These are phyloP conservation scores for Parambassis ranga DNA, from an alignment of 2,797 vertebrate genomes.

Conservation along the genomic window DNA sequence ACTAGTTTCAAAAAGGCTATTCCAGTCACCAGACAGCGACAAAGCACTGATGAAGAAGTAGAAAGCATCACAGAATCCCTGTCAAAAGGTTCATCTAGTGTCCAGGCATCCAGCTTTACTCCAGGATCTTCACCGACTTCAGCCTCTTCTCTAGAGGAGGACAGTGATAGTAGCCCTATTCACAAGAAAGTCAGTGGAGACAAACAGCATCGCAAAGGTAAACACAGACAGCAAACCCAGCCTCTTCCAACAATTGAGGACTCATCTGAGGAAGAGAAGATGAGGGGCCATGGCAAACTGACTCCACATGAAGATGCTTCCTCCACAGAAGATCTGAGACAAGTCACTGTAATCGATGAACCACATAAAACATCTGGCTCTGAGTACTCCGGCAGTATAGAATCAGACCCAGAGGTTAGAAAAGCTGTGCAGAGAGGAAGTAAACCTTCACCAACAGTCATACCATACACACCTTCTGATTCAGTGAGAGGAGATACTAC, in stretches of 20 bases:
- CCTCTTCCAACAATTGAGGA: constrained; percentile 92
- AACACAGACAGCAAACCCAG: constrained; percentile 89
- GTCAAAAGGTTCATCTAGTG: constrained; percentile 93
- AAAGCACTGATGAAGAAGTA: constrained; percentile 85
- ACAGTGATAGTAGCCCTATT: constrained; percentile 96
- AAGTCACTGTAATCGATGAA: constrained; percentile 85
- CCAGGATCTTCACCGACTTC: constrained; percentile 95
- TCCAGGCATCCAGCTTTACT: constrained; percentile 93
- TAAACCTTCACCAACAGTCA: constrained; percentile 88
- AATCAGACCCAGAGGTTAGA: constrained; percentile 88
- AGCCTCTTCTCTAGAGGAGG: constrained; percentile 96
- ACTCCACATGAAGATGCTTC: constrained; percentile 80
- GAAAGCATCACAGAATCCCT: constrained; percentile 94
- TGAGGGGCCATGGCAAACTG: constrained; percentile 47
- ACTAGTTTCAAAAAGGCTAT: constrained; percentile 63
- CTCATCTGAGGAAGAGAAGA: constrained; percentile 94
- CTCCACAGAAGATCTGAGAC: constrained; percentile 87
- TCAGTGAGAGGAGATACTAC: constrained; percentile 58
- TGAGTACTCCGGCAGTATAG: constrained; percentile 90
- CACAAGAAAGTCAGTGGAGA: constrained; percentile 88
- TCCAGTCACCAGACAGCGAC: constrained; percentile 61
- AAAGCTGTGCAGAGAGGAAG: constrained; percentile 89
- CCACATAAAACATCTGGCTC: constrained; percentile 87
- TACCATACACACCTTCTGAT: constrained; percentile 84
- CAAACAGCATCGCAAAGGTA: constrained; percentile 92